Percentiles rank a stretch among this genome's conserved stretches.
These are phyloP conservation scores for Tympanoctomys barrerae DNA, from an alignment of 2,797 vertebrate genomes.

Conservation along the genomic window DNA sequence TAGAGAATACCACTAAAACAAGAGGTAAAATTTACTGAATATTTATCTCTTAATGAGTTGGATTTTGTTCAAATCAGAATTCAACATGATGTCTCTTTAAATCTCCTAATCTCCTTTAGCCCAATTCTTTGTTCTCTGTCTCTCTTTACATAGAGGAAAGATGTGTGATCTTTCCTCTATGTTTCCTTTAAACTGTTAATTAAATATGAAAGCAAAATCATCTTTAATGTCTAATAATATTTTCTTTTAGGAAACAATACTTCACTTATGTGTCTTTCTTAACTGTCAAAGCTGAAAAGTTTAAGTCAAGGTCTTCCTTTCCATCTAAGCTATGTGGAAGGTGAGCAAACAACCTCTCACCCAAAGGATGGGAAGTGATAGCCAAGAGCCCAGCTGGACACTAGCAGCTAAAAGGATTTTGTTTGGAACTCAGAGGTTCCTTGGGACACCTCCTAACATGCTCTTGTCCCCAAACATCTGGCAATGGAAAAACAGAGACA, in stretches of 20 bases:
- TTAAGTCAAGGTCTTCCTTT: neutral
- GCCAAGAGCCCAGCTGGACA: neutral
- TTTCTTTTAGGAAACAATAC: neutral
- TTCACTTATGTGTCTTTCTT: neutral
- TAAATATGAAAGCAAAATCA: conserved; percentile 19
- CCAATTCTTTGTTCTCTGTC: neutral
- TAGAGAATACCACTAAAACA: conserved; percentile 44
- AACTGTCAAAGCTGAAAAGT: neutral
- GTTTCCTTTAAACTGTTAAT: conserved; percentile 41
- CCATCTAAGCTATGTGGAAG: neutral
- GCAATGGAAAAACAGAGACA: neutral
- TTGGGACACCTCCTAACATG: neutral
- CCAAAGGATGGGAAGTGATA: neutral
- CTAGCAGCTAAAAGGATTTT: neutral
- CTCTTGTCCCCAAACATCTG: neutral
- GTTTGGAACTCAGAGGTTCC: neutral
- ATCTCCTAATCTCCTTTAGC: neutral
- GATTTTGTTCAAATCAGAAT: conserved; percentile 54
- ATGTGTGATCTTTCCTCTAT: neutral
- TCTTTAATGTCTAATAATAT: neutral
- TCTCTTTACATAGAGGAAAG: neutral
- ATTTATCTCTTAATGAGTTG: conserved; percentile 30
- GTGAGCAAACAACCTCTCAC: neutral
- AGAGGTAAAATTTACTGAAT: conserved; percentile 16
- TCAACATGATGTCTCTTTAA: neutral